Evolutionary conservation across 2,797 vertebrate species (phyloP).

Genomic region (Eulemur coronatus): DNA sequence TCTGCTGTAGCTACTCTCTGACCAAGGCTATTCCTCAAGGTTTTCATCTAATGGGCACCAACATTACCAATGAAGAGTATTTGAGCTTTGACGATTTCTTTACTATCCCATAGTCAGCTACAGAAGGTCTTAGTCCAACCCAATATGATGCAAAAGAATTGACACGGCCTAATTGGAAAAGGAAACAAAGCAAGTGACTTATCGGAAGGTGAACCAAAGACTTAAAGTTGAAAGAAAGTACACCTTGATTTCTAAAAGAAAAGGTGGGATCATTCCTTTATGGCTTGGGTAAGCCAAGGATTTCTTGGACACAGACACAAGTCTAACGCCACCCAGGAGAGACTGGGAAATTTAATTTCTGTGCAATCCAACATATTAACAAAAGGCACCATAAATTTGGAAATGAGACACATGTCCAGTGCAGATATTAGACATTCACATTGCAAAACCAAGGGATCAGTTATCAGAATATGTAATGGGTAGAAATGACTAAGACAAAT

Average conservation of each 20-base stretch:
- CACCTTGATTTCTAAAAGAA: neutral
- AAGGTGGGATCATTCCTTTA: neutral
- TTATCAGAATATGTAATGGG: neutral
- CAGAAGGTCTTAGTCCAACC: neutral
- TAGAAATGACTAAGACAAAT: neutral
- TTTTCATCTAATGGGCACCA: neutral
- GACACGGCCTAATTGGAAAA: neutral
- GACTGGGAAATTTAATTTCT: neutral
- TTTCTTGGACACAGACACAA: neutral
- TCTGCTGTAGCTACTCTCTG: neutral
- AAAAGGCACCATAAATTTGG: neutral
- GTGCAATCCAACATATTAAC: neutral
- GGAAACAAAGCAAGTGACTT: neutral
- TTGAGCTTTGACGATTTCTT: neutral
- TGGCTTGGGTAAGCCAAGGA: neutral
- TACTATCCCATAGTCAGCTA: neutral
- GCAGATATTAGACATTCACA: neutral
- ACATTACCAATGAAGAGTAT: neutral
- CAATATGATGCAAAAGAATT: neutral
- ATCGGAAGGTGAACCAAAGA: neutral
- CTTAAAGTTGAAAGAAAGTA: neutral
- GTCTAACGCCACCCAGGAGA: neutral
- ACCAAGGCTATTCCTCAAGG: neutral
- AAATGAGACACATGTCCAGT: neutral
- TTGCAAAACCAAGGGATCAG: neutral